These are phyloP conservation scores for Parelbella ahira DNA, from an alignment of 2,888 invertebrate genomes.

Conservation along the genomic window DNA sequence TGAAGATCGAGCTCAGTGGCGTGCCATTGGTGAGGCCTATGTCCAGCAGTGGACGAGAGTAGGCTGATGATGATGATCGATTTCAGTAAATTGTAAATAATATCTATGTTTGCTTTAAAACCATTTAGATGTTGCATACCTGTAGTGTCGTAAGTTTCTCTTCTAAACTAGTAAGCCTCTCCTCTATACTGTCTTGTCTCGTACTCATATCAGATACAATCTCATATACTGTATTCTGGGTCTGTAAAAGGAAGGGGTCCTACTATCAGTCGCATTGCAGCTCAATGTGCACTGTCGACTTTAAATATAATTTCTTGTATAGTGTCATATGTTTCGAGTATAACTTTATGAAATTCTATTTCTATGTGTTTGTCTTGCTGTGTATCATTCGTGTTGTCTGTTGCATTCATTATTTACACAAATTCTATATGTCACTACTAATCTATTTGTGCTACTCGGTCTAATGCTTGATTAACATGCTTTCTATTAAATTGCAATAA, in stretches of 20 bases:
- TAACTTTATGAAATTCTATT: slow-evolving; percentile 27
- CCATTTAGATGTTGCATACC: no score
- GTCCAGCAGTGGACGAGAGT: no score
- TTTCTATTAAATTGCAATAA: slow-evolving; percentile 1
- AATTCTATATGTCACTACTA: not conserved
- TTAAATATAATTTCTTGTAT: slow-evolving; percentile 47
- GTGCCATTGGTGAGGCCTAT: no score
- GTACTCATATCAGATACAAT: slow-evolving; percentile 98
- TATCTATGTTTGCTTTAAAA: no score
- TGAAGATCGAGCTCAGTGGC: no score
- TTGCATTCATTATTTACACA: slow-evolving; percentile 4
- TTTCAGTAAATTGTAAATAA: no score
- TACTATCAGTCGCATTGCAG: slow-evolving; percentile 78
- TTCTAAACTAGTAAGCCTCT: slow-evolving; percentile 95
- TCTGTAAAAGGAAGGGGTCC: slow-evolving; percentile 86
- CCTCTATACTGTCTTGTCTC: slow-evolving; percentile 95
- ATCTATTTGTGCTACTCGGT: slow-evolving; percentile 11
- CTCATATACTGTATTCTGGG: slow-evolving; percentile 98
- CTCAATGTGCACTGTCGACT: slow-evolving; percentile 58
- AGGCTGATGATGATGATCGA: no score
- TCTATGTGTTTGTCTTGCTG: slow-evolving; percentile 32
- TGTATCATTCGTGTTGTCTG: slow-evolving; percentile 2
- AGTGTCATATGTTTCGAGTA: slow-evolving; percentile 33
- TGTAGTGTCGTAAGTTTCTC: slow-evolving; percentile 93
- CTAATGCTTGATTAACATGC: slow-evolving; percentile 3